Evolutionary conservation across 2,113 vertebrate genomes (phyloP).

Genomic region (Anser cygnoides): DNA sequence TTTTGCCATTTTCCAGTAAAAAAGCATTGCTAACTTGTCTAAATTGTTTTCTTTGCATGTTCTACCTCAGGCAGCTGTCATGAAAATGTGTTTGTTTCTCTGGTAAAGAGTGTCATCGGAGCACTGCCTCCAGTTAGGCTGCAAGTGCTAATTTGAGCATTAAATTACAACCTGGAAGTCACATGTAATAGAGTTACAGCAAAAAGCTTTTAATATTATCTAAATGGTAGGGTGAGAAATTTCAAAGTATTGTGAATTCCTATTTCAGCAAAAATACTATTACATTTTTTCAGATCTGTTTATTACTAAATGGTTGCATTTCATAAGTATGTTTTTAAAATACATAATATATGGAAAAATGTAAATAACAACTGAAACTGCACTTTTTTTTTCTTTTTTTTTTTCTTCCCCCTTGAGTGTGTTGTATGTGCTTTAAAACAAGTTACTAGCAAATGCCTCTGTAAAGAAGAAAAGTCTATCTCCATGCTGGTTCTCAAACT

Average conservation of each 20-base stretch:
- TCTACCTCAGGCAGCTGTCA: not conserved
- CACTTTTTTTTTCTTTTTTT: not conserved
- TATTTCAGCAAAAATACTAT: not conserved
- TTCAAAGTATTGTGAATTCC: not conserved
- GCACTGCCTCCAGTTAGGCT: not conserved
- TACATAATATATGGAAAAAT: not conserved
- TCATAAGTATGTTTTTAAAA: not conserved
- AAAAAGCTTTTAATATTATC: not conserved
- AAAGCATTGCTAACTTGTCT: not conserved
- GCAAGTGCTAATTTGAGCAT: not conserved
- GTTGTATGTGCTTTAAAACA: not conserved
- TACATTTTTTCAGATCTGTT: not conserved
- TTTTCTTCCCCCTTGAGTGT: not conserved
- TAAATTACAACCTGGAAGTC: not conserved
- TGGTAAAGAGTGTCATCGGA: not conserved
- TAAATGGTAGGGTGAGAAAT: not conserved
- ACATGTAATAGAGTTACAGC: not conserved
- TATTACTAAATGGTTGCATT: not conserved
- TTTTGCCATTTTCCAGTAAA: not conserved
- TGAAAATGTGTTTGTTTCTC: not conserved
- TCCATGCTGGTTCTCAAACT: constrained; percentile 24
- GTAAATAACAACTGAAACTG: not conserved
- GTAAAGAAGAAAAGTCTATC: not conserved
- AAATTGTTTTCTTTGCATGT: not conserved
- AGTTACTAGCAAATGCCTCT: not conserved